Percentiles rank a stretch among this genome's conserved stretches.
Conservation (phyloP, 2,113 vertebrate genomes). For the Benthochromis sp. region DNA sequence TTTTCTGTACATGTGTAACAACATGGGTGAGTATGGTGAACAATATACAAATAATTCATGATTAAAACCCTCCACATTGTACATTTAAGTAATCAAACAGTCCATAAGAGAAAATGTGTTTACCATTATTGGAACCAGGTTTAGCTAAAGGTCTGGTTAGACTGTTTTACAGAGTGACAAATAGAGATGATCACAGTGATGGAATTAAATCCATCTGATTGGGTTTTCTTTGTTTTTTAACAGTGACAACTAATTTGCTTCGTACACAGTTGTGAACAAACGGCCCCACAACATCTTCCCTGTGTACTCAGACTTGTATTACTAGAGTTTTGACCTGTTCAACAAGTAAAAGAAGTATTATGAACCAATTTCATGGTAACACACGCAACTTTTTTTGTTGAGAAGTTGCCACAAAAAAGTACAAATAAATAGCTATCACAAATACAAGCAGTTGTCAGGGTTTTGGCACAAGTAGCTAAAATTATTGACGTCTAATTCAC, state of each 20-base stretch:
- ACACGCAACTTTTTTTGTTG: not conserved
- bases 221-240: fast-evolving
- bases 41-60: not conserved
- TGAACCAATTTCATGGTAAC: not conserved
- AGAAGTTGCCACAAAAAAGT: not conserved
- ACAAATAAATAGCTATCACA: not conserved
- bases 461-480: not conserved
- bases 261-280: not conserved
- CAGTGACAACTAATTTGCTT: not conserved
- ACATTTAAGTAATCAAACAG: not conserved
- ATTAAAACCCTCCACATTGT: not conserved
- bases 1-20: not conserved
- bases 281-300: not conserved
- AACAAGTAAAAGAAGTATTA: not conserved
- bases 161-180: not conserved
- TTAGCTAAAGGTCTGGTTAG: not conserved
- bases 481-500: not conserved
- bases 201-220: not conserved
- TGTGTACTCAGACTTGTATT: not conserved
- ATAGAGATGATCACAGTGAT: not conserved
- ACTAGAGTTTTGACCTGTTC: not conserved
- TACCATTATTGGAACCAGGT: not conserved
- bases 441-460: not conserved
- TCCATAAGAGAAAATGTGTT: not conserved
- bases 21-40: not conserved